A percentile compares a stretch with the other conserved stretches of the same genome.
These are phyloP conservation scores for Cossypha polioptera DNA, from an alignment of 2,797 vertebrate genomes.

Conservation along the genomic window DNA sequence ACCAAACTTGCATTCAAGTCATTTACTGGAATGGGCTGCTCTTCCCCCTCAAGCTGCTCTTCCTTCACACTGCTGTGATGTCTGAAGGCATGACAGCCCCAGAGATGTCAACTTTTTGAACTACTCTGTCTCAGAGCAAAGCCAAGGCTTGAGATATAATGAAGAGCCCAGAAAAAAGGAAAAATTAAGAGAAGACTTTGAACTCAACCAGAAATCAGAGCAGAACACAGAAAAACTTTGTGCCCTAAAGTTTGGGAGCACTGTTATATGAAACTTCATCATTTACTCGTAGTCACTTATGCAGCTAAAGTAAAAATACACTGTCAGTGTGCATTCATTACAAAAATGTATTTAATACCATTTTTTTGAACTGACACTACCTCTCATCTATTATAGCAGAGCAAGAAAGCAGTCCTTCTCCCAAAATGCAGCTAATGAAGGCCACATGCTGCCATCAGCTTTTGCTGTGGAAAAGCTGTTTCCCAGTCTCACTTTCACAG, in stretches of 20 bases:
- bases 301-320: not conserved
- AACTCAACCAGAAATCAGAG: not conserved
- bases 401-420: not conserved
- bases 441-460: not conserved
- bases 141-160: not conserved
- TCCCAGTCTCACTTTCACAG: not conserved
- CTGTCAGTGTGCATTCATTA: not conserved
- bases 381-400: not conserved
- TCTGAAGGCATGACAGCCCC: not conserved
- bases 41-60: not conserved
- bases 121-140: not conserved
- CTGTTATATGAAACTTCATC: not conserved
- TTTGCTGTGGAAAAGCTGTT: not conserved
- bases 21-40: not conserved
- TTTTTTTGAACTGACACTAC: not conserved
- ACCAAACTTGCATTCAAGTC: not conserved
- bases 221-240: not conserved
- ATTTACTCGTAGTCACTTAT: not conserved
- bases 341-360: not conserved
- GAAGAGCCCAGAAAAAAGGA: not conserved
- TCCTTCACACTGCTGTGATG: not conserved
- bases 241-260: not conserved
- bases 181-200: not conserved
- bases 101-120: not conserved
- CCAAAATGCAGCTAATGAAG: not conserved